phyloP scores from a whole-genome alignment of 2,797 vertebrate species.

The Peromyscus nudipes region DNA sequence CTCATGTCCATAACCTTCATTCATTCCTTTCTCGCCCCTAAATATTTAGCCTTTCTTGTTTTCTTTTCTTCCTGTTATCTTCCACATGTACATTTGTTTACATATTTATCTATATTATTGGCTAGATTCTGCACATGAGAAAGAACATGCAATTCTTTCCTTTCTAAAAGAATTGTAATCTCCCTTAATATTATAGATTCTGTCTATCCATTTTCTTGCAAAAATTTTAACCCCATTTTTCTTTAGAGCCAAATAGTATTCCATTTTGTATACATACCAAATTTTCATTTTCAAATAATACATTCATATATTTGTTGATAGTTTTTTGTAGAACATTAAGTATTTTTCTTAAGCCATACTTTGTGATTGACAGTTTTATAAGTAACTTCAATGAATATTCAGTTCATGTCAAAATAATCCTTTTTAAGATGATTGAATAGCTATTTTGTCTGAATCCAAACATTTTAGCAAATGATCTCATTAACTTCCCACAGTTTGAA shows the following conservation, averaged over 20 bases:
- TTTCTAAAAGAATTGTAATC: background rate
- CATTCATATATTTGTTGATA: background rate
- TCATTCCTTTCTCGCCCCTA: background rate
- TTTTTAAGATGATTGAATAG: slow-evolving; percentile 14
- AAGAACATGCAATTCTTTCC: background rate
- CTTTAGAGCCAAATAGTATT: too few relatives aligned
- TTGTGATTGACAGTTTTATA: background rate
- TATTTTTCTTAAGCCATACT: background rate
- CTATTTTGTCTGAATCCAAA: background rate
- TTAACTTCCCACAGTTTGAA: background rate
- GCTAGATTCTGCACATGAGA: too few relatives aligned
- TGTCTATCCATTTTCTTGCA: background rate
- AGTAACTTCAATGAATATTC: background rate
- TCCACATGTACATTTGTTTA: background rate
- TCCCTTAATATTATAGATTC: background rate
- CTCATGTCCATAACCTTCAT: background rate
- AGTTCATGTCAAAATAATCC: background rate
- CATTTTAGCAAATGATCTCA: background rate
- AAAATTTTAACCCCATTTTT: background rate
- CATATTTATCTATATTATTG: background rate
- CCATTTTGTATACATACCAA: background rate
- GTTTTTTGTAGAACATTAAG: background rate
- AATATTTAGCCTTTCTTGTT: too few relatives aligned
- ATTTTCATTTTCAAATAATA: background rate
- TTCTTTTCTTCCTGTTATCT: too few relatives aligned